Evolutionary conservation across 2,113 vertebrate genomes (phyloP).

Genomic region (Leptocoma aspasia): DNA sequence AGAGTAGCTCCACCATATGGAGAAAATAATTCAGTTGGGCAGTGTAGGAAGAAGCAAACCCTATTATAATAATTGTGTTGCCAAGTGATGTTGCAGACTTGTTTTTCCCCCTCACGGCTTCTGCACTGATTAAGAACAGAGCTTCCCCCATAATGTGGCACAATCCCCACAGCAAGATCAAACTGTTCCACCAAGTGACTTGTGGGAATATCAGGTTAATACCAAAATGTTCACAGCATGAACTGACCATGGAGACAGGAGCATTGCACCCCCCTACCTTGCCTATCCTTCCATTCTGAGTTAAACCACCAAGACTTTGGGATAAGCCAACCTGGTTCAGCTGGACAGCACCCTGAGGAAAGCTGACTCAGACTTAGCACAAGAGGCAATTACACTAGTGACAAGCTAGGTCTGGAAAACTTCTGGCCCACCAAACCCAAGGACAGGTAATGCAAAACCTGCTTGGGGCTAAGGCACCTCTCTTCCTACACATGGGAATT

Average conservation of each 20-base stretch:
- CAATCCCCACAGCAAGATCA: background rate
- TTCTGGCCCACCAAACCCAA: background rate
- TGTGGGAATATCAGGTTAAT: background rate
- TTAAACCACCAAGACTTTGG: background rate
- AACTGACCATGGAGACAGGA: background rate
- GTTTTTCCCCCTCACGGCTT: slow-evolving; percentile 32
- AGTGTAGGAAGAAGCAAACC: slow-evolving; percentile 60
- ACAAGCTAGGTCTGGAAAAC: background rate
- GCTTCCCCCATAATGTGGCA: slow-evolving; percentile 21
- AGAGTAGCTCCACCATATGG: slow-evolving; percentile 58
- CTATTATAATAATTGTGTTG: slow-evolving; percentile 61
- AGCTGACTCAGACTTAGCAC: background rate
- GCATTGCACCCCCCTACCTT: rapidly evolving
- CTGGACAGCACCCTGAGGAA: rapidly evolving
- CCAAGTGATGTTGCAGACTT: slow-evolving; percentile 58
- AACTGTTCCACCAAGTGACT: background rate
- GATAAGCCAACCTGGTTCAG: background rate
- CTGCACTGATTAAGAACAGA: slow-evolving; percentile 31
- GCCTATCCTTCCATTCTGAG: background rate
- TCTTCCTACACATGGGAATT: background rate
- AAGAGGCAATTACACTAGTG: background rate
- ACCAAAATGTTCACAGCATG: background rate
- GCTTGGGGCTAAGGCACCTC: background rate
- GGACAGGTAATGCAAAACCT: background rate
- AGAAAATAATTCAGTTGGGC: slow-evolving; percentile 57